Evolutionary conservation across 2,888 invertebrate genomes (phyloP).

Genomic region (Metallyticus violacea): DNA sequence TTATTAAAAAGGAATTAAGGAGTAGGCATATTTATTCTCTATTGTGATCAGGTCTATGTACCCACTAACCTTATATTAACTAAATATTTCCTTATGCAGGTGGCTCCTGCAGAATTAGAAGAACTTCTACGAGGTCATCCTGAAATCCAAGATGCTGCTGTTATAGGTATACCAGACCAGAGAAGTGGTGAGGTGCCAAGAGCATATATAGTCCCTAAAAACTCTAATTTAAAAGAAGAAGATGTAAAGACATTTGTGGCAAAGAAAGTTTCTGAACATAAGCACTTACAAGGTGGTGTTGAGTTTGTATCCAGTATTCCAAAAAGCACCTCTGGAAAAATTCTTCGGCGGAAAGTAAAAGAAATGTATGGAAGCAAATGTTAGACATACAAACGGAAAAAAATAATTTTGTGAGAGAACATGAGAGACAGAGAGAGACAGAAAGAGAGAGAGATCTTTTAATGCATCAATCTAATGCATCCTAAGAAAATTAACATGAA

Average conservation of each 20-base stretch:
- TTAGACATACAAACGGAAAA: neutral
- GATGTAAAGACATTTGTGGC: conserved; percentile 40
- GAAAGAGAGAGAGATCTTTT: no score
- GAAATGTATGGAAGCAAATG: neutral
- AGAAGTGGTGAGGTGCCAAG: conserved; percentile 47
- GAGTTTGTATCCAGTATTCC: conserved; percentile 67
- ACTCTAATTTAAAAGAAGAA: conserved; percentile 35
- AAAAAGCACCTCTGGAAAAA: conserved; percentile 73
- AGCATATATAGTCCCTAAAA: conserved; percentile 45
- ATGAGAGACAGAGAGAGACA: no score
- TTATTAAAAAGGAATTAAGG: no score
- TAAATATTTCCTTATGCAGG: conserved; percentile 38
- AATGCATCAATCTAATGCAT: no score
- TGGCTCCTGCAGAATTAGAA: conserved; percentile 55
- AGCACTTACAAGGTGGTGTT: conserved; percentile 58
- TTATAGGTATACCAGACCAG: conserved; percentile 48
- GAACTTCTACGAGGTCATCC: conserved; percentile 48
- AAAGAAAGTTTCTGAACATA: conserved; percentile 38
- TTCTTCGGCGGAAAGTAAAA: conserved; percentile 63
- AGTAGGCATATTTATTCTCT: no score
- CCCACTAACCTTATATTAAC: no score
- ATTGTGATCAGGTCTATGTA: no score
- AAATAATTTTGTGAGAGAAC: no score
- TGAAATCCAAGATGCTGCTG: conserved; percentile 49
- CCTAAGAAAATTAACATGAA: no score